phyloP scores from a whole-genome alignment of 2,113 vertebrate genomes.

The Murina feae region DNA sequence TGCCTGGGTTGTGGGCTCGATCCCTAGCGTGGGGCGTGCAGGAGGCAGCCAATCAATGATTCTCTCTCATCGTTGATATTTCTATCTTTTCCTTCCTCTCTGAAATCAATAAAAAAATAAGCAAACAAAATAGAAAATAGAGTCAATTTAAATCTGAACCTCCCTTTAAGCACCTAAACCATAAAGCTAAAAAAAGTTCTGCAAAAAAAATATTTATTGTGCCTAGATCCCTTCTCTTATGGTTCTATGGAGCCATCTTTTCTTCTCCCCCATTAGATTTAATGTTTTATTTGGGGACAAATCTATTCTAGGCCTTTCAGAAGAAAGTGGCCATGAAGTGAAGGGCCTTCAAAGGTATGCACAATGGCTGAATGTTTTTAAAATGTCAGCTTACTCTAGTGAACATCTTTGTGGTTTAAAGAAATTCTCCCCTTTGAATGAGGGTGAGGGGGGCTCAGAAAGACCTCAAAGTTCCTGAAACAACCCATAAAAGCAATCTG shows the following conservation, averaged over 20 bases:
- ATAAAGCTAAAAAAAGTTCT: constrained; percentile 29
- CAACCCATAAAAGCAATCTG: constrained; percentile 32
- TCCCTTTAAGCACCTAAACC: background rate
- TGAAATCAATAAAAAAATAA: no score
- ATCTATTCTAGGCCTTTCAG: background rate
- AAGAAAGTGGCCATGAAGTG: background rate
- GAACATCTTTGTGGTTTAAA: background rate
- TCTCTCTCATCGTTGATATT: no score
- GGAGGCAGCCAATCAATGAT: no score
- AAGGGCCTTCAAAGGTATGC: background rate
- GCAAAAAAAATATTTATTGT: background rate
- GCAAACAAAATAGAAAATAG: constrained; percentile 3
- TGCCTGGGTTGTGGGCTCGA: no score
- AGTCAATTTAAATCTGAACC: background rate
- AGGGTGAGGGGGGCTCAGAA: background rate
- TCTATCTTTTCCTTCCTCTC: no score
- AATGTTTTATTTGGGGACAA: background rate
- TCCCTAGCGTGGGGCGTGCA: no score
- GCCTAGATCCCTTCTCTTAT: background rate
- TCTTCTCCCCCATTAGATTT: background rate
- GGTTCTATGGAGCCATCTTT: background rate
- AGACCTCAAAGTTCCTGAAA: constrained; percentile 40
- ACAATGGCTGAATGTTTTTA: background rate
- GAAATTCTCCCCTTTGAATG: background rate
- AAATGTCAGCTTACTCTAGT: background rate